Evolutionary conservation across 2,888 invertebrate species (phyloP), one percentile per base, ranked within the genome.

Genomic region (Unio delphinus): DNA sequence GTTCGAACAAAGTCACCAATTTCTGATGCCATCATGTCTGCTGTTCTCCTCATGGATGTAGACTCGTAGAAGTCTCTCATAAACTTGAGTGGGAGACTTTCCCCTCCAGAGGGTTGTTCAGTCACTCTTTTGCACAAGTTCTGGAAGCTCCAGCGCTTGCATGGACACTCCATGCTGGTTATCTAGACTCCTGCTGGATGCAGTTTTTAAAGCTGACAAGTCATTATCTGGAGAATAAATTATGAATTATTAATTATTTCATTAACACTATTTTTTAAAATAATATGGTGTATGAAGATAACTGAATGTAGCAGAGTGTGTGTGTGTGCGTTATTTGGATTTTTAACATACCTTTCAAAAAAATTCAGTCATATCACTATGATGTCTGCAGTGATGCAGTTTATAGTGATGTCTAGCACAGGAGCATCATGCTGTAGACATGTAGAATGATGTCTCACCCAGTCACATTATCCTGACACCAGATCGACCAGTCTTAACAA

Each of bases 101-200:
- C 78, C 56, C 75, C 58, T 34, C 79, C 75, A 6, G 65, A 57
- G 45, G 68, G 61, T 59, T 64, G 63, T 23, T 23, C 57, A 61
- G 26, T 56, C 30, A 61, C 74, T 75, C 30, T 69, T 75, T 63
- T 74, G 77, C 60, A 90, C 81, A 74, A 95, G 95, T 83, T 95
- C 95, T 0, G 95, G 94, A 64, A 95, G 90, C 88, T 95, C 94
- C 80, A 93, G 93, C 87, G 94, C 94, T 20, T 94, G 94, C 90
- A 94, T 94, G 0, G 94, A 94, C 18, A 82, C 68, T 68, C 94
- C 94, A 69, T 94, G 23, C 23, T 23, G 95, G 89, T 95, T 95
- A 87, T 95, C 95, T 67, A 95, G 90, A 56, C 95, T 92, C 67
- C 93, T 93, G 82, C 94, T 90, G 71, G 86, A 85, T 30, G 80